Percentiles rank a stretch among this genome's conserved stretches.
These are phyloP conservation scores for Drosophila monieri DNA, from an alignment of 2,888 invertebrate species.

Conservation along the genomic window DNA sequence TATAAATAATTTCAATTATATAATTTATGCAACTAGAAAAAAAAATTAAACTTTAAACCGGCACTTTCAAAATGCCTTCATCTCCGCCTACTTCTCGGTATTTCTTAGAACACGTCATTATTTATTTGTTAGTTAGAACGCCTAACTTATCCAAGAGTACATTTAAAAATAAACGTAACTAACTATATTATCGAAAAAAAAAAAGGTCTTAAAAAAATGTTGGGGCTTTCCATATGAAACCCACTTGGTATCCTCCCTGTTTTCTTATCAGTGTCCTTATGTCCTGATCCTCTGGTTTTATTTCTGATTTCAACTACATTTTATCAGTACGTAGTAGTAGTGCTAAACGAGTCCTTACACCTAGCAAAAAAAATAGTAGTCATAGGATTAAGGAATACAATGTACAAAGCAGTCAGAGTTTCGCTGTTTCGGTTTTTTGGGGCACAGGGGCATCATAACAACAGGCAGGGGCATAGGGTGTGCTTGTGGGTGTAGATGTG, in stretches of 20 bases:
- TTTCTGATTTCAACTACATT: conserved; percentile 19
- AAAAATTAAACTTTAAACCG: not conserved
- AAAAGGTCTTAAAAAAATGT: conserved; percentile 9
- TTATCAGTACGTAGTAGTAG: conserved; percentile 63
- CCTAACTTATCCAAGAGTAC: conserved; percentile 36
- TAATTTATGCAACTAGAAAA: not conserved
- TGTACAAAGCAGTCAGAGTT: conserved; percentile 68
- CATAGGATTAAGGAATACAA: conserved; percentile 42
- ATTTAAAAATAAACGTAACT: conserved; percentile 19
- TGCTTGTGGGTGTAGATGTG: conserved; percentile 1
- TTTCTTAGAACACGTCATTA: conserved; percentile 38
- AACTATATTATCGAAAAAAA: conserved; percentile 10
- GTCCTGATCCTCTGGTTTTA: not conserved
- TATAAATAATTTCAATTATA: not conserved
- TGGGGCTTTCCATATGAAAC: not conserved
- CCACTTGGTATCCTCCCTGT: not conserved
- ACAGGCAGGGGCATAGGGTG: conserved; percentile 9
- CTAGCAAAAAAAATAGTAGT: conserved; percentile 36
- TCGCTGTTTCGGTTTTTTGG: conserved; percentile 33
- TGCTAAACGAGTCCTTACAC: conserved; percentile 20
- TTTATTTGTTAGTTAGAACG: conserved; percentile 53
- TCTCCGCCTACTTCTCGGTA: not conserved
- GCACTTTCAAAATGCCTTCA: not conserved
- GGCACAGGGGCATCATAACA: conserved; percentile 12
- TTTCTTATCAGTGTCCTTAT: not conserved